Conservation (phyloP, 2,888 invertebrate genomes). For the Notodonta ziczac region DNA sequence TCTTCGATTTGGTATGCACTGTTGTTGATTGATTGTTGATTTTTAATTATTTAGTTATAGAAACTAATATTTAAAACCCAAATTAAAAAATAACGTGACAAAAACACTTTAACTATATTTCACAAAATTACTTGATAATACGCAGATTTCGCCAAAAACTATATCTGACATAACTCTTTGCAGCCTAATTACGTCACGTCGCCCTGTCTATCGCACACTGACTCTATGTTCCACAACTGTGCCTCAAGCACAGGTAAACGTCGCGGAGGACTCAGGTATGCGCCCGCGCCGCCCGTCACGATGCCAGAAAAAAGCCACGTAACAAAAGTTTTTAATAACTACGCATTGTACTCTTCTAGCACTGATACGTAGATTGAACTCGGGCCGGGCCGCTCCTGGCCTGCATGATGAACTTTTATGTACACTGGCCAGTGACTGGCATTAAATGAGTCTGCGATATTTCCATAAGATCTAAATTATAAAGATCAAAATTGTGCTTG, state of each 20-base stretch:
- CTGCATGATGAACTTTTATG: constrained; percentile 8
- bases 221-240: constrained; percentile 43
- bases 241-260: constrained; percentile 73
- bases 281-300: constrained; percentile 44
- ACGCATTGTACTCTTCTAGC: constrained; percentile 60
- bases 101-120: no score
- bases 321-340: constrained; percentile 74
- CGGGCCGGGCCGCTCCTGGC: constrained; percentile 15
- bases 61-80: no score
- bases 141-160: no score
- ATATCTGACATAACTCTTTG: not conserved
- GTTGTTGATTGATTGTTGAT: no score
- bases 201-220: constrained; percentile 47
- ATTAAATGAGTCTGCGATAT: no score
- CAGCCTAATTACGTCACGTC: not conserved
- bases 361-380: constrained; percentile 48
- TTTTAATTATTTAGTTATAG: no score
- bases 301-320: constrained; percentile 63
- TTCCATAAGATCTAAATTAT: no score
- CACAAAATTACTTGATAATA: no score
- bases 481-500: no score
- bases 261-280: constrained; percentile 75
- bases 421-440: no score
- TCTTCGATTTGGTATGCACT: no score
- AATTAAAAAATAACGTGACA: no score